Conservation (phyloP, 2,113 vertebrate species). For the Xyliphius kryptos region DNA sequence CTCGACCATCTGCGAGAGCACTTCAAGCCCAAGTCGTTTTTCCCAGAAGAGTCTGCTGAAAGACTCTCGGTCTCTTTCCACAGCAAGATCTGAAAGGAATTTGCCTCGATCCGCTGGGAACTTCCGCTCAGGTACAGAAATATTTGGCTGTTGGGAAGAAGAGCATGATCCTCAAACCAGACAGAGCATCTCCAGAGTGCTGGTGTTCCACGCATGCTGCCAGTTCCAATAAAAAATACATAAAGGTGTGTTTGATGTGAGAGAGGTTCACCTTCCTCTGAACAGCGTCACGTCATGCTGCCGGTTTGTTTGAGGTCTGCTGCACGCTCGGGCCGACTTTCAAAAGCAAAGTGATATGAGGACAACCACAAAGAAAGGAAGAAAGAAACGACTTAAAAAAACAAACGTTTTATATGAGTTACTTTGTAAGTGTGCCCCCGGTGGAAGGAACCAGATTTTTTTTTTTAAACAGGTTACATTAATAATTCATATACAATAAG, state of each 20-base stretch:
- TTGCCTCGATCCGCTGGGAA: conserved; percentile 28
- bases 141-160: not conserved
- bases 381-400: no score
- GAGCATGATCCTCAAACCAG: not conserved
- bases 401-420: no score
- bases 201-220: conserved; percentile 34
- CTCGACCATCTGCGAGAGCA: conserved; percentile 49
- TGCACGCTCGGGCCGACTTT: conserved; percentile 2
- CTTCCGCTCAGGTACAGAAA: not conserved
- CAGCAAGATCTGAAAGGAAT: conserved; percentile 42
- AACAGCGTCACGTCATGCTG: conserved; percentile 38
- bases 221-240: conserved; percentile 61
- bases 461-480: no score
- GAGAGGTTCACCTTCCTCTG: conserved; percentile 50
- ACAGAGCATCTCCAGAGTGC: not conserved
- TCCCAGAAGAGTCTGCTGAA: conserved; percentile 50
- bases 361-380: conserved; percentile 28
- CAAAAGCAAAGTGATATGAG: conserved; percentile 23
- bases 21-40: conserved; percentile 48
- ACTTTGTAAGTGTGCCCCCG: no score
- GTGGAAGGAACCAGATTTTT: no score
- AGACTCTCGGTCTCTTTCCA: conserved; percentile 48
- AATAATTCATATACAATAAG: no score
- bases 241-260: conserved; percentile 61
- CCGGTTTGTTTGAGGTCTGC: conserved; percentile 34